Evolutionary conservation across 2,797 vertebrate species (phyloP).

Genomic region (Hafferia zeledoni): DNA sequence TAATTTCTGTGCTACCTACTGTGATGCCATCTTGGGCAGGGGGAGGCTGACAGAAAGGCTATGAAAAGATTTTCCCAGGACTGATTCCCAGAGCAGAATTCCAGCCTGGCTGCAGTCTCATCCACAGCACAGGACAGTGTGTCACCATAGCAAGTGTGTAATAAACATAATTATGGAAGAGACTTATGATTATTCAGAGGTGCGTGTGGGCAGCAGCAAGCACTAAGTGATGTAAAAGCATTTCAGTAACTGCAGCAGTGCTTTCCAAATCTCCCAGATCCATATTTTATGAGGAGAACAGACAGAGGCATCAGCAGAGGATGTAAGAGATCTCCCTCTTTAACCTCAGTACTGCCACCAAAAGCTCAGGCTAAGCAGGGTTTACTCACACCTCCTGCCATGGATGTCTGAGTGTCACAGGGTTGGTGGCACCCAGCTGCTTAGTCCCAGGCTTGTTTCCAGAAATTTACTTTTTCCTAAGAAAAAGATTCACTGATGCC

Average conservation of each 20-base stretch:
- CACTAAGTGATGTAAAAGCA: neutral
- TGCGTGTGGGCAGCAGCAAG: neutral
- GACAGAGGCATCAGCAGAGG: neutral
- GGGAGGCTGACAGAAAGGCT: neutral
- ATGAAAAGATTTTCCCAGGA: neutral
- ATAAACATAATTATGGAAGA: neutral
- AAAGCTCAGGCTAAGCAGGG: neutral
- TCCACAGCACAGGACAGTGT: neutral
- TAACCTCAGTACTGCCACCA: neutral
- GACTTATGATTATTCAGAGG: neutral
- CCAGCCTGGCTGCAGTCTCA: neutral
- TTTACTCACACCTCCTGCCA: neutral
- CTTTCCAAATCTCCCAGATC: neutral
- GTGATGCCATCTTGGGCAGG: neutral
- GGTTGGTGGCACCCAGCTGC: neutral
- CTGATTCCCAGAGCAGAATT: neutral
- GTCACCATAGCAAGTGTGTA: neutral
- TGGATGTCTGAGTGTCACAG: rapidly evolving
- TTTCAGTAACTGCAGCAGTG: neutral
- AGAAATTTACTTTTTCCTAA: neutral
- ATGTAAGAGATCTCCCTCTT: neutral
- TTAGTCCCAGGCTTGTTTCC: neutral
- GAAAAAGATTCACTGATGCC: rapidly evolving
- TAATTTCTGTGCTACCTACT: constrained; percentile 2
- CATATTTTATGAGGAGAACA: neutral